These are phyloP conservation scores for Coracopsis vasa DNA, from an alignment of 2,113 vertebrate species.

Conservation along the genomic window DNA sequence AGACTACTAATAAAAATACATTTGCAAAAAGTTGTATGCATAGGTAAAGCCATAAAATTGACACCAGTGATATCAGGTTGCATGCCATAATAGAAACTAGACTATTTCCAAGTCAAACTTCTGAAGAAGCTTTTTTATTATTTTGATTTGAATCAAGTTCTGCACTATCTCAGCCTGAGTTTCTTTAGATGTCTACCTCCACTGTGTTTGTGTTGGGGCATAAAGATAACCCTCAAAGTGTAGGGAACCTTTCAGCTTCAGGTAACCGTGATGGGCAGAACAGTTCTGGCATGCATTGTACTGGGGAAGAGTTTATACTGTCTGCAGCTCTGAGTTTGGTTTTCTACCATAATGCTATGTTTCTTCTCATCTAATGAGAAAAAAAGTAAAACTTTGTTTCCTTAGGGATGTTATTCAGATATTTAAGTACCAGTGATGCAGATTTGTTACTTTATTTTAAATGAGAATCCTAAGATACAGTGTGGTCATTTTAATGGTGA, in stretches of 20 bases:
- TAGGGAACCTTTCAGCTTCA: not conserved
- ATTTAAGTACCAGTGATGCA: not conserved
- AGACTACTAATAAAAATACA: not conserved
- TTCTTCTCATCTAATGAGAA: not conserved
- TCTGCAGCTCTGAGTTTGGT: not conserved
- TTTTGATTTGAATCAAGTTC: not conserved
- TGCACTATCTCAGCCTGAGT: not conserved
- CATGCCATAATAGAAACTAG: not conserved
- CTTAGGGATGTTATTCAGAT: not conserved
- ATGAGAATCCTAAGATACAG: not conserved
- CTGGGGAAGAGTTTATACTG: not conserved
- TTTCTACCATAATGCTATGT: not conserved
- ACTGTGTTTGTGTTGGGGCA: not conserved
- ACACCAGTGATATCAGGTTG: not conserved
- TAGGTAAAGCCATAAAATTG: not conserved
- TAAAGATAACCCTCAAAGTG: no score
- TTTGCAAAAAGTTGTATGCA: not conserved
- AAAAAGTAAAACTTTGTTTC: not conserved
- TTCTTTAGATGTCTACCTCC: not conserved
- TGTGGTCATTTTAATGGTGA: not conserved
- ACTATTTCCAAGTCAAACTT: not conserved
- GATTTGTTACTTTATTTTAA: not conserved
- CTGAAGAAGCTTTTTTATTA: not conserved
- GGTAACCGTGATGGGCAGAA: not conserved
- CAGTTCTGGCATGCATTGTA: accelerated